Evolutionary conservation across 2,797 vertebrate species (phyloP).

Genomic region (Choloepus didactylus): DNA sequence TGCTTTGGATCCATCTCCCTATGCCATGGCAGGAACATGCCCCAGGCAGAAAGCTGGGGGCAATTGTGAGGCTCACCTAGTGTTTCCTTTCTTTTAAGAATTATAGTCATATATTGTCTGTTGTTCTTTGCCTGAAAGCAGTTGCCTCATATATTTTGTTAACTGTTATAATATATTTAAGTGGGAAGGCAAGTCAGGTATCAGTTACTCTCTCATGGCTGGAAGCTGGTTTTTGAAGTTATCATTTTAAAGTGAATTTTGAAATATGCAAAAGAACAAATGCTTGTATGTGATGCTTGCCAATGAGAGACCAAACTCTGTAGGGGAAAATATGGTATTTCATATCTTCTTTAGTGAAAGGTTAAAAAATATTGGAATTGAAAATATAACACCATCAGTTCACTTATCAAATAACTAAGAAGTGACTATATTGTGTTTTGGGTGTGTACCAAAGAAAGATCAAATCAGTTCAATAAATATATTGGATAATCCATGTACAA

Average conservation of each 20-base stretch:
- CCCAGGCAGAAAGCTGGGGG: background rate
- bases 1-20: conserved; percentile 45
- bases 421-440: conserved; percentile 22
- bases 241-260: conserved; percentile 63
- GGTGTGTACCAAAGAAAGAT: background rate
- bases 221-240: conserved; percentile 41
- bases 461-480: background rate
- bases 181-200: conserved; percentile 13
- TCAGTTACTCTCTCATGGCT: conserved; percentile 14
- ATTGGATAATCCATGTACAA: background rate
- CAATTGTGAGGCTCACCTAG: background rate
- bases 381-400: conserved; percentile 42
- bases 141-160: conserved; percentile 52
- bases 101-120: background rate
- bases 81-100: conserved; percentile 3
- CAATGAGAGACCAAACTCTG: conserved; percentile 17
- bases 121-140: conserved; percentile 21
- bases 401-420: conserved; percentile 27
- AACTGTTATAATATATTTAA: conserved; percentile 49
- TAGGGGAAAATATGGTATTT: conserved; percentile 45
- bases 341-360: conserved; percentile 47
- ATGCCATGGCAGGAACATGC: background rate
- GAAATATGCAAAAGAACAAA: conserved; percentile 64
- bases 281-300: conserved; percentile 49
- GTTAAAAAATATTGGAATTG: conserved; percentile 32